Evolutionary conservation across 2,797 vertebrate species (phyloP).

Genomic region (Gallinago nigripennis): DNA sequence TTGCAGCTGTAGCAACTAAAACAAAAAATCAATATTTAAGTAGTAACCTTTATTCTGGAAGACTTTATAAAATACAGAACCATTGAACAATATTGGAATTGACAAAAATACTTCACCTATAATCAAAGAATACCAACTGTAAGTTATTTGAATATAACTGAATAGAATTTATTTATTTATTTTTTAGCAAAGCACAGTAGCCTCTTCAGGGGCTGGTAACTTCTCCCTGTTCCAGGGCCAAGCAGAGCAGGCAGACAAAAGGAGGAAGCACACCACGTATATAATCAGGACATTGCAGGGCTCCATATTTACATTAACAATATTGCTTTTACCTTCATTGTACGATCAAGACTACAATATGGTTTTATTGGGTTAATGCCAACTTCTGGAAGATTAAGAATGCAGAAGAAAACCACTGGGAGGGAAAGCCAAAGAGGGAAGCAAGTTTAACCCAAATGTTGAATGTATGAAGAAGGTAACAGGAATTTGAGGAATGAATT

Average conservation of each 20-base stretch:
- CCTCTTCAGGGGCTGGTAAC: neutral
- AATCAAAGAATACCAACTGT: neutral
- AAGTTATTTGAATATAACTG: neutral
- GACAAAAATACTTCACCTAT: neutral
- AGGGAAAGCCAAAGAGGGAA: neutral
- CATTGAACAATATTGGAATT: neutral
- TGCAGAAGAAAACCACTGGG: neutral
- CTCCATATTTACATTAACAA: neutral
- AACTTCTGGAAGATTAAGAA: neutral
- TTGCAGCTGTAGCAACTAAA: neutral
- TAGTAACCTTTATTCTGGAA: neutral
- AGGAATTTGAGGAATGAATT: neutral
- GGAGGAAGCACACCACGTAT: rapidly evolving
- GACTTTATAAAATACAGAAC: neutral
- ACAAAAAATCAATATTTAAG: neutral
- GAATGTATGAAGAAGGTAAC: neutral
- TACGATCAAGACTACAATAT: neutral
- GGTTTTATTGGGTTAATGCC: neutral
- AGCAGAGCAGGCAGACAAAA: neutral
- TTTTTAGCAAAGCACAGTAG: neutral
- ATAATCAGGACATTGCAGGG: neutral
- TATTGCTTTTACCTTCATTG: neutral
- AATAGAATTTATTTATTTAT: neutral
- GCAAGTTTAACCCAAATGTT: neutral
- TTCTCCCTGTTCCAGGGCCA: neutral